phyloP scores from a whole-genome alignment of 1,140 invertebrate genomes.

The Drosophila paulistorum region DNA sequence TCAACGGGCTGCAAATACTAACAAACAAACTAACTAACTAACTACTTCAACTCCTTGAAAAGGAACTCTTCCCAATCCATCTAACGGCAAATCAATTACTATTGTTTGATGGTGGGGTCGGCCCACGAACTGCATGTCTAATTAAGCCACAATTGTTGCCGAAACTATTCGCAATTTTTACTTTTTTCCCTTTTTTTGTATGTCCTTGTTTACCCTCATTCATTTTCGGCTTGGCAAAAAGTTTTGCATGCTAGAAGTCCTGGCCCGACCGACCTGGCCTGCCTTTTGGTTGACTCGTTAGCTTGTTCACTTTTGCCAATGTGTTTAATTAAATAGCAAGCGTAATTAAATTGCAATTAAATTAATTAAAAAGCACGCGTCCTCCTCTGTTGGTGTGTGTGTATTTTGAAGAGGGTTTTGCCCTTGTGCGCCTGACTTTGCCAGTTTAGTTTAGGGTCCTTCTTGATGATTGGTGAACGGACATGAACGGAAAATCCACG shows the following conservation, averaged over 20 bases:
- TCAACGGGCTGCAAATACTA: conserved; percentile 60
- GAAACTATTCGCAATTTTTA: conserved; percentile 30
- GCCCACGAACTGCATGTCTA: conserved; percentile 52
- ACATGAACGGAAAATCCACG: not conserved
- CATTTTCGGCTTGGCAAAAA: not conserved
- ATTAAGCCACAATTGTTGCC: conserved; percentile 71
- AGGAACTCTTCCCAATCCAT: not conserved
- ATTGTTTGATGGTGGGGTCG: not conserved
- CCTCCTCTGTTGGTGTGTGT: conserved; percentile 9
- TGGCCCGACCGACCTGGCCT: not conserved
- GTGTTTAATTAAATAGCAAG: conserved; percentile 83
- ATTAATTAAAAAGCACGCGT: conserved; percentile 81
- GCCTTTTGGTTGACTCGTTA: not conserved
- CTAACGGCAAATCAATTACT: conserved; percentile 67
- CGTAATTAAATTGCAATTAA: conserved; percentile 83
- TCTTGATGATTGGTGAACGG: conserved; percentile 8
- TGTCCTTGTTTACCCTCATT: not conserved
- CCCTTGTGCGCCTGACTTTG: conserved; percentile 19
- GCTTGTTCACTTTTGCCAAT: conserved; percentile 56
- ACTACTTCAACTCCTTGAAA: conserved; percentile 10
- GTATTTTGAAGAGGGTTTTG: conserved; percentile 41
- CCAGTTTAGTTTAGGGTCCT: conserved; percentile 26
- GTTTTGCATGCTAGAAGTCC: conserved; percentile 6
- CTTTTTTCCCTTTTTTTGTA: not conserved
- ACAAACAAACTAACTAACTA: conserved; percentile 6